Percentiles rank a stretch among this genome's conserved stretches.
Conservation (phyloP, 2,113 vertebrate genomes). For the Neodon shergylaensis region DNA sequence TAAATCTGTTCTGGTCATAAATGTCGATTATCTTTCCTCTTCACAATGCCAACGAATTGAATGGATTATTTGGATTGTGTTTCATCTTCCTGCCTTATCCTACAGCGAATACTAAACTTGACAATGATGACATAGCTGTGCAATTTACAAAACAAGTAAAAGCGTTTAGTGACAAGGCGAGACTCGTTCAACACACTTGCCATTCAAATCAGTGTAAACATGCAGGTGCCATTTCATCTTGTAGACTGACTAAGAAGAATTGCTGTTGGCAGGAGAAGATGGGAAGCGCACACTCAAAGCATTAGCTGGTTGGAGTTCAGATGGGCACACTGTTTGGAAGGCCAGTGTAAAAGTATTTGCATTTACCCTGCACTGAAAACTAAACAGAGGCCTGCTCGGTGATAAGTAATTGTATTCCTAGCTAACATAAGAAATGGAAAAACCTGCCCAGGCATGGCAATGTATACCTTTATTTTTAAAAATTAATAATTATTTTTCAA, state of each 20-base stretch:
- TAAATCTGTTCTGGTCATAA: conserved; percentile 38
- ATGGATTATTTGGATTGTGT: neutral
- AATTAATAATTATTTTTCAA: neutral
- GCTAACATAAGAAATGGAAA: neutral
- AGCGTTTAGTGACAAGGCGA: neutral
- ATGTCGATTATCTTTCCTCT: neutral
- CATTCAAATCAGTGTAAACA: neutral
- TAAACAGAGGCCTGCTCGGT: neutral
- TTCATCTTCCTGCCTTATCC: neutral
- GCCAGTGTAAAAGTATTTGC: neutral
- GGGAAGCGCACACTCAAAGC: neutral
- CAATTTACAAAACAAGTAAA: conserved; percentile 28
- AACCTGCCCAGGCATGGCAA: neutral
- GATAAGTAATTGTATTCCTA: neutral
- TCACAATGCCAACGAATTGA: neutral
- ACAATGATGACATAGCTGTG: neutral
- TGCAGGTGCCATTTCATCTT: neutral
- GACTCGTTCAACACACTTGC: neutral
- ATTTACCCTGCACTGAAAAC: neutral
- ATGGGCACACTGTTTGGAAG: neutral
- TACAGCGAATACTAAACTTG: conserved; percentile 42
- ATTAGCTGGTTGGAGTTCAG: neutral
- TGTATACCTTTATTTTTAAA: neutral
- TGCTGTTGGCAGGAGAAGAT: neutral
- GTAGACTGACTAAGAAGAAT: neutral